A percentile compares a stretch with the other conserved stretches of the same genome.
These are phyloP conservation scores for Marmota flaviventris DNA, from an alignment of 2,113 vertebrate genomes.

Conservation along the genomic window DNA sequence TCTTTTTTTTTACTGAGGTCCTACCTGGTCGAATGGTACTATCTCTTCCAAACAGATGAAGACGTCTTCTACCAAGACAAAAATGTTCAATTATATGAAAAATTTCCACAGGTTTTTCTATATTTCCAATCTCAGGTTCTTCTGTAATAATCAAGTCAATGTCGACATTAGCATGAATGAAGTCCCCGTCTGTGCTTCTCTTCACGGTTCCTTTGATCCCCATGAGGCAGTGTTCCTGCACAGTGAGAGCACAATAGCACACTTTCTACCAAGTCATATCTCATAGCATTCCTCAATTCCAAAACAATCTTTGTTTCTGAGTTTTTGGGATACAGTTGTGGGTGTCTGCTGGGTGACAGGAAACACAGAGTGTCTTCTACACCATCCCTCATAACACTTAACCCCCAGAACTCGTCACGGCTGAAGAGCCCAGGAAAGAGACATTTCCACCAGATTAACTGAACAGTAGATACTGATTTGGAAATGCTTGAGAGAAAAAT, in stretches of 20 bases:
- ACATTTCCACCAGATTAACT: not conserved
- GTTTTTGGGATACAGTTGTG: not conserved
- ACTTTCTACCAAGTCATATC: not conserved
- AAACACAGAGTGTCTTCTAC: not conserved
- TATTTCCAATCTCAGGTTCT: constrained; percentile 98
- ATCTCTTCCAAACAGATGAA: constrained; percentile 98
- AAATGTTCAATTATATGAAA: constrained; percentile 99
- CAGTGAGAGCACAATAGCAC: not conserved
- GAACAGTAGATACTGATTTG: not conserved
- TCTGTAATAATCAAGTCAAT: constrained; percentile 99
- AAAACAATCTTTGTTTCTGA: not conserved
- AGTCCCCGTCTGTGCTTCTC: constrained; percentile 96
- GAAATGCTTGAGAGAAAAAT: not conserved
- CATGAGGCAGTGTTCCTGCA: constrained; percentile 98
- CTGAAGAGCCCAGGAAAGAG: not conserved
- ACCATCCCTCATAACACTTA: not conserved
- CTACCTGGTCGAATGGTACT: constrained; percentile 97
- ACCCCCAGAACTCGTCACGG: not conserved
- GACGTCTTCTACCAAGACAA: constrained; percentile 95
- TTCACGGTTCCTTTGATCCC: constrained; percentile 98
- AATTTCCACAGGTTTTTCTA: constrained; percentile 98
- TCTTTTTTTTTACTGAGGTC: not conserved
- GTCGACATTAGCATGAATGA: constrained; percentile 99
- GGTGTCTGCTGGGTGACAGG: not conserved
- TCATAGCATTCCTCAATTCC: not conserved